These are phyloP conservation scores for Drosophila micromelanica DNA, from an alignment of 1,140 invertebrate genomes.

Conservation along the genomic window DNA sequence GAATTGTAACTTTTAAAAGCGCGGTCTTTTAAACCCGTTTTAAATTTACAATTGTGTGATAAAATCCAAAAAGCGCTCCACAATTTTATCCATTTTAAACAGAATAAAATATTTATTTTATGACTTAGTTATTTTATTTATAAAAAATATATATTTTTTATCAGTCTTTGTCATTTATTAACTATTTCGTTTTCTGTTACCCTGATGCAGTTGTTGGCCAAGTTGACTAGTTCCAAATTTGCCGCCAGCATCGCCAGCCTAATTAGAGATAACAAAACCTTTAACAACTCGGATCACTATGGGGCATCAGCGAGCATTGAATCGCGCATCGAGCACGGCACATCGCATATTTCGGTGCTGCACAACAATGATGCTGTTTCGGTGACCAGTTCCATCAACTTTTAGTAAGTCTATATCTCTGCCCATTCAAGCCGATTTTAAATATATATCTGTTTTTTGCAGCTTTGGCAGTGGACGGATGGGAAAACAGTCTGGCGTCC, in stretches of 20 bases:
- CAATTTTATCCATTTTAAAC: too few species aligned
- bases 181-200: neutral
- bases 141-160: neutral
- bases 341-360: constrained; percentile 95
- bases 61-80: too few species aligned
- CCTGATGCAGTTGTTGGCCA: constrained; percentile 36
- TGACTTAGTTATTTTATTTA: too few species aligned
- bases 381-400: constrained; percentile 96
- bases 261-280: constrained; percentile 89
- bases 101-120: too few species aligned
- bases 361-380: constrained; percentile 96
- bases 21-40: too few species aligned
- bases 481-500: constrained; percentile 90
- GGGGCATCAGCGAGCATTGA: constrained; percentile 85
- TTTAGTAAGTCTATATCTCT: constrained; percentile 88
- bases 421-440: too few species aligned
- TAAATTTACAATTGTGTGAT: too few species aligned
- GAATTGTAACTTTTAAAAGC: too few species aligned
- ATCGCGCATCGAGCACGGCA: constrained; percentile 90
- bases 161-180: neutral
- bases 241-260: constrained; percentile 86
- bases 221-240: constrained; percentile 82
- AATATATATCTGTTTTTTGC: neutral
- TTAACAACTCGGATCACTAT: constrained; percentile 88
- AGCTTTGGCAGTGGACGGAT: constrained; percentile 78